Evolutionary conservation across 2,888 invertebrate species (phyloP), one percentile per base, ranked within the genome.

Genomic region (Cephalotes varians): DNA sequence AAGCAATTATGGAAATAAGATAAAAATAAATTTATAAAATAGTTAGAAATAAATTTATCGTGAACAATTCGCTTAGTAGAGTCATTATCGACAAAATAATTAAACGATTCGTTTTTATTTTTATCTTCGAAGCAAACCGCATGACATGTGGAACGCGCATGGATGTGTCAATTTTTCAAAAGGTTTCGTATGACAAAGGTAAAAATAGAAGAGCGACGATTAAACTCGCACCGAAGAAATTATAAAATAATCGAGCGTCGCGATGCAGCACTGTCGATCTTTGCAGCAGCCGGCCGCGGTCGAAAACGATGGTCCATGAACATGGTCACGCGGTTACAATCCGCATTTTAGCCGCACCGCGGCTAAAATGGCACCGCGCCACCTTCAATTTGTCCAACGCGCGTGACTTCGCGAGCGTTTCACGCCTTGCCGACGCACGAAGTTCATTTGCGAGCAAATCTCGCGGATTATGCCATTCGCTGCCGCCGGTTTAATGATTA

Each of bases 401-500:
- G 25, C 54, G 44, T 69, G 62, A 69, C 49, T 60, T 77, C n/a
- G 60, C 60, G 44, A 44, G 47, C 12, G 37, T 56, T 71, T 60
- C 54, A n/a, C 67, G 56, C 37, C 74, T 85, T 81, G 67, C 54
- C 44, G 1, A 51, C 49, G 62, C 73, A 77, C 44, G 73, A 77
- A 65, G 28, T 28, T 56, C 34, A 21, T 44, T 67, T 15, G 56
- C 34, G 34, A 44, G 65, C 65, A 56, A 65, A 81, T 44, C 54
- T 37, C 71, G 65, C 69, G 85, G 79, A 85, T 88, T 84, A 86
- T 31, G 81, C 77, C 56, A 18, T 21, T 25, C 44, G 31, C 44
- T 40, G 77, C 44, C 25, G 49, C 49, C 60, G 69, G 44, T 86
- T 88, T 88, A 88, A 88, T 79, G 88, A 88, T 86, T 79, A 56